Base-by-base conservation (phyloP, 2,888 invertebrate genomes). In the Pachydiplax longipennis region DNA sequence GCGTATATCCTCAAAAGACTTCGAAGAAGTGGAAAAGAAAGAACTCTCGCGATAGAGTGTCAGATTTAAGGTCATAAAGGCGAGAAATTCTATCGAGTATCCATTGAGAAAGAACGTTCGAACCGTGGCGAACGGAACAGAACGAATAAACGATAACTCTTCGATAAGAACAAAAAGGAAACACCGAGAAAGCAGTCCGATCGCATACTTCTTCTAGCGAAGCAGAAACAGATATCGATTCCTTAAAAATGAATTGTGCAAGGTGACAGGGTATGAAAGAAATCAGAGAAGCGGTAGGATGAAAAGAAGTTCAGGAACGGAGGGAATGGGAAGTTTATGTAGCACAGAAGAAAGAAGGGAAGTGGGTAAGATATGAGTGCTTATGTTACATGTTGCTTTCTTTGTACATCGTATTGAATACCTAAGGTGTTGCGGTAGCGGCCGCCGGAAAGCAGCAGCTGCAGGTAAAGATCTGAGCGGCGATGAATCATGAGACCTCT, bases 381-480 rank as follows among this genome's bases (percentile, higher is more conserved):
- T 13, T 31, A 73, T 73, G 73, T 31, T 25, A 73, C 73, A 73
- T 31, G 25, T 73, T 25, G 25, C 73, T 31, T 25, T 73, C 25
- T 73, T 73, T 73, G 31, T 73, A 73, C 82, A 82, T 35, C 44
- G 37, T 82, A 4, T 48, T 40, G 40, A 82, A 25, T 90, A 90
- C 90, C 90, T 90, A 90, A 65, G 35, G 90, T 90, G 90, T 73
- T 90, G 90, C 90, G 90, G 65, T 90, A 90, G 18, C 65, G 90
- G 22, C 90, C 90, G 73, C 90, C 90, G 37, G 90, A 25, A 22
- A 90, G 90, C 90, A 90, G 90, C 65, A 90, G 90, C 80, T 90
- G 90, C 37, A 90, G 90, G 58, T 61, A 65, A 73, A 90, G 61
- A 44, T 90, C 90, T 31, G 90, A 90, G 25, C 90, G 58, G 1